Evolutionary conservation across 2,797 vertebrate genomes (phyloP), one percentile per base, ranked within the genome.

Genomic region (Phataginus tetradactyla): DNA sequence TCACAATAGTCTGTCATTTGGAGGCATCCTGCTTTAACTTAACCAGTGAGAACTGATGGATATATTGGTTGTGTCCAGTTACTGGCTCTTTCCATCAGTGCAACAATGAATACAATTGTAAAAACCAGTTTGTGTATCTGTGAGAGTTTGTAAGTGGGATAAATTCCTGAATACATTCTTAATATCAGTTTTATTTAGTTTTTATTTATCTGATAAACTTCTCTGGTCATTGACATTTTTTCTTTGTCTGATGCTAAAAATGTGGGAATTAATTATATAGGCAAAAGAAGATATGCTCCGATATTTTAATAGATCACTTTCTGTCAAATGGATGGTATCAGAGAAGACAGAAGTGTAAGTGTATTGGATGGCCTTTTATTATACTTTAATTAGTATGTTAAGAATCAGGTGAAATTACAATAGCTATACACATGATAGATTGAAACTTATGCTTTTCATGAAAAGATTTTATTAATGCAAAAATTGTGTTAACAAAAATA

Each of bases 391-490:
- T 39, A 18, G 14, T 59, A 51, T 53, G 11, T 63, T 66, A 49
- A 75, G 55, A 51, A 85, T 63, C 68, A 91, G 11, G 34, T 57
- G 37, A 59, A 86, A 75, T 69, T 77, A 79, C 42, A 59, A 2
- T 55, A 42, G 71, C 83, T 75, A 39, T 23, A 71, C 20, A 71
- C 6, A 20, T 39, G 15, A 77, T 18, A 68, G 75, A 51, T 5
- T 42, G 34, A 86, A 81, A 79, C 10, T 93, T 63, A 27, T 93
- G 12, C 51, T 91, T 84, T 80, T 66, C 74, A 86, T 29, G 34
- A 53, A 92, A 94, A 86, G 61, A 84, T 72, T 75, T 94, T 77
- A 63, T 63, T 72, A 77, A 83, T 71, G 34, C 8, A 86, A 86
- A 79, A 53, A 77, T 32, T 39, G 21, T 74, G 25, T 80, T 80